phyloP scores from a whole-genome alignment of 2,113 vertebrate genomes.

The Bubo scandiacus region DNA sequence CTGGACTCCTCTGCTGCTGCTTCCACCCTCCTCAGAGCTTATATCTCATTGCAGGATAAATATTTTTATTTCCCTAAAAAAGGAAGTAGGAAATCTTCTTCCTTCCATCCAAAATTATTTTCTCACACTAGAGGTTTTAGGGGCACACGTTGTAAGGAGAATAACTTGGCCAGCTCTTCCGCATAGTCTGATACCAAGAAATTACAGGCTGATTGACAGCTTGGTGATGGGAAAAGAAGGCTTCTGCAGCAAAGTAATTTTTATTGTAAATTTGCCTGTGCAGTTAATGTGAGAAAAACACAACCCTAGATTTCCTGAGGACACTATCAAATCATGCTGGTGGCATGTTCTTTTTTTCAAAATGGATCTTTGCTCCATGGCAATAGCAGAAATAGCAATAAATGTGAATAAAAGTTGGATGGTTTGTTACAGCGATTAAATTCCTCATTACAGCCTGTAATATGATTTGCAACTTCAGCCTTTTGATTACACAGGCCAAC shows the following conservation, averaged over 20 bases:
- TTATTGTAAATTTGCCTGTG: conserved; percentile 39
- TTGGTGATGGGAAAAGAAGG: conserved; percentile 1
- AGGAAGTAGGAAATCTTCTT: neutral
- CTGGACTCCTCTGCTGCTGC: too few relatives aligned
- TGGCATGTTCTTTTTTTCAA: neutral
- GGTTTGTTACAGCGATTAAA: neutral
- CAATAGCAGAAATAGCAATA: neutral
- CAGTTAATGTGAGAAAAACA: conserved; percentile 14
- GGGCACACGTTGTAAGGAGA: neutral
- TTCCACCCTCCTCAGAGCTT: too few relatives aligned
- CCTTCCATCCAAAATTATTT: neutral
- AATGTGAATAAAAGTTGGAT: neutral
- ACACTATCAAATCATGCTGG: neutral
- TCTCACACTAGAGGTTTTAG: conserved; percentile 8
- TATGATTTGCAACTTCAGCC: neutral
- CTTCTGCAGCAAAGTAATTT: conserved; percentile 13
- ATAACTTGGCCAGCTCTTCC: neutral
- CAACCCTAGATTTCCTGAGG: conserved; percentile 12
- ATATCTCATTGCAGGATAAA: neutral
- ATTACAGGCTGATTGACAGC: conserved; percentile 38
- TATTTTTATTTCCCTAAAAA: neutral
- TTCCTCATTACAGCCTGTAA: neutral
- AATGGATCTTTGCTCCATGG: neutral
- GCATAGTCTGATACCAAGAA: neutral
- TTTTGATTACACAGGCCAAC: neutral